Evolutionary conservation across 2,888 invertebrate genomes (phyloP).

Genomic region (Scrobipalpa costella): DNA sequence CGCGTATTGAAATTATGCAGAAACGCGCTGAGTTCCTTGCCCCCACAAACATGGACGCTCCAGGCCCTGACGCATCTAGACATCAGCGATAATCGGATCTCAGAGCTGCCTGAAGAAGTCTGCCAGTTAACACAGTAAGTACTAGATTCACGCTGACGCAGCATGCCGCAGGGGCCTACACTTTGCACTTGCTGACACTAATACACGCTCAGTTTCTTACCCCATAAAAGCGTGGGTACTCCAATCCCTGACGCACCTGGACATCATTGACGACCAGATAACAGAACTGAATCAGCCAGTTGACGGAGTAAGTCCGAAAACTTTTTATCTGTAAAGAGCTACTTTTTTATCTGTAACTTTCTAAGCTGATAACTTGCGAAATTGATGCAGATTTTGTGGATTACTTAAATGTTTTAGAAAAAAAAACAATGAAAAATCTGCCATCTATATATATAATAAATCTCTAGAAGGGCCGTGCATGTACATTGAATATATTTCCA

Average conservation of each 20-base stretch:
- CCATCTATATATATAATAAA: too few species aligned
- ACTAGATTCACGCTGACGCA: not conserved
- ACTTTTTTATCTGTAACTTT: too few species aligned
- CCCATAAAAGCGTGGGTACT: slow-evolving; percentile 82
- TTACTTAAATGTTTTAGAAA: too few species aligned
- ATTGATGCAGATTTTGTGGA: too few species aligned
- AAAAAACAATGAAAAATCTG: too few species aligned
- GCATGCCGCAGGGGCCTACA: slow-evolving; percentile 52
- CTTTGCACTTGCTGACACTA: slow-evolving; percentile 66
- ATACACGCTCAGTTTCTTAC: too few species aligned
- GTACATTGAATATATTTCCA: too few species aligned
- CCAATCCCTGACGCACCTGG: slow-evolving; percentile 82
- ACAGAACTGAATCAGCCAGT: too few species aligned
- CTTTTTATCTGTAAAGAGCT: too few species aligned
- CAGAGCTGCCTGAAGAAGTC: slow-evolving; percentile 84
- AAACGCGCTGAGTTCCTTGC: slow-evolving; percentile 83
- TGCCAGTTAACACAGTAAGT: slow-evolving; percentile 72
- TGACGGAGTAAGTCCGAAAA: too few species aligned
- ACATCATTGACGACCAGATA: slow-evolving; percentile 85
- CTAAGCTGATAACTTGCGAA: too few species aligned
- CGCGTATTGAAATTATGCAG: slow-evolving; percentile 60
- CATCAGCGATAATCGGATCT: slow-evolving; percentile 85
- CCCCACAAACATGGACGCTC: slow-evolving; percentile 81
- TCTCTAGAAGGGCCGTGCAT: too few species aligned
- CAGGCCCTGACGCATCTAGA: slow-evolving; percentile 83